A percentile compares a stretch with the other conserved stretches of the same genome.
These are phyloP conservation scores for Brachyhypopomus occidentalis DNA, from an alignment of 2,113 vertebrate genomes.

Conservation along the genomic window DNA sequence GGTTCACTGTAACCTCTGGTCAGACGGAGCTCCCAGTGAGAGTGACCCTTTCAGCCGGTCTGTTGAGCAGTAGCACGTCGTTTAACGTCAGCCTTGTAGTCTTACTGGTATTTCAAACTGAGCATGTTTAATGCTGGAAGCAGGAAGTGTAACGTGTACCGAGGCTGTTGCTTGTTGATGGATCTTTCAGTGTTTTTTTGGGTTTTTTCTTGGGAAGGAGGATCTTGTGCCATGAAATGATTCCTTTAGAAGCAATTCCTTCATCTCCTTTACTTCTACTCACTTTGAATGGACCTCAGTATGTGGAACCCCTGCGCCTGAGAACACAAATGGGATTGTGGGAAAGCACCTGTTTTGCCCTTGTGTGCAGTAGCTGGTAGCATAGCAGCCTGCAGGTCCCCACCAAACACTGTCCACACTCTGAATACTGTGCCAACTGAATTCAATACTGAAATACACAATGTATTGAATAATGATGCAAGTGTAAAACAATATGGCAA, in stretches of 20 bases:
- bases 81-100: background rate
- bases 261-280: no score
- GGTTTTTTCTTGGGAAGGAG: background rate
- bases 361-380: conserved; percentile 35
- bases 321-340: no score
- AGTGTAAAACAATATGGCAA: background rate
- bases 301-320: no score
- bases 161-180: background rate
- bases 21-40: background rate
- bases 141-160: background rate
- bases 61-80: background rate
- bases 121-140: background rate
- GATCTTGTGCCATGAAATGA: conserved; percentile 28
- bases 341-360: conserved; percentile 18
- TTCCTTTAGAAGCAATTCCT: background rate
- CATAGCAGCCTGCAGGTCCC: conserved; percentile 37
- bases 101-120: background rate
- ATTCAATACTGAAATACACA: conserved; percentile 7
- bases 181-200: background rate
- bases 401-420: conserved; percentile 38
- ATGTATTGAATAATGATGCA: conserved; percentile 28
- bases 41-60: background rate
- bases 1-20: background rate
- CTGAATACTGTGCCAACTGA: conserved; percentile 49
- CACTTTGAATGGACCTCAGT: no score